Evolutionary conservation across 2,113 vertebrate species (phyloP), one percentile per base, ranked within the genome.

Genomic region (Setophaga petechia): DNA sequence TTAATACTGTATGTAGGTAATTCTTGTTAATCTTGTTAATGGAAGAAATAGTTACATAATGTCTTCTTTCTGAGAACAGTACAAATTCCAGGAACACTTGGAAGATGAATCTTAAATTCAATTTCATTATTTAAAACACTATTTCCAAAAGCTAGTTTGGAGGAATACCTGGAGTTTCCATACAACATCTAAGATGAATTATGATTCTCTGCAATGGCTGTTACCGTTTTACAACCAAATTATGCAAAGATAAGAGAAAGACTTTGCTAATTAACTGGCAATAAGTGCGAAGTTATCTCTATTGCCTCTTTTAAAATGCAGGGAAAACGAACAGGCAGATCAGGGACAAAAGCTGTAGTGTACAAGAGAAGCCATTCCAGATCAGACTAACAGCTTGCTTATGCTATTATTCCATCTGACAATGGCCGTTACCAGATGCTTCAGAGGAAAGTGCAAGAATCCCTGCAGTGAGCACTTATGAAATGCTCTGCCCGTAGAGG

Each of bases 401-500:
- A 25, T 35, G 41, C 71, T 73, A 39, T 94, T 95, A 85, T 93
- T 91, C 51, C 75, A 24, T 89, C 69, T 93, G 84, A 95, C 81
- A 94, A 72, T 83, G 89, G 84, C 67, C 1, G 5, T 58, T 95
- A 85, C 78, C 87, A 95, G 91, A 95, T 91, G 81, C 87, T 91
- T 93, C 79, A 87, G 87, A 62, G 66, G 49, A 82, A 94, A 91
- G 87, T 85, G 91, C 62, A 90, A 83, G 87, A 87, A 90, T 88
- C 87, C 94, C 87, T 91, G 78, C 87, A 87, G 94, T 63, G 93
- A 96, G 75, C 74, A 77, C 62, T 95, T 95, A 85, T 65, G 87
- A 93, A 95, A 94, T 94, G 35, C 55, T 86, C 78, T 88, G 67
- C 78, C 55, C 0, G 0, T 66, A 83, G 87, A 95, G 76, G 89